These are phyloP conservation scores for Parnassius smintheus DNA, from an alignment of 2,888 invertebrate genomes.

Conservation along the genomic window DNA sequence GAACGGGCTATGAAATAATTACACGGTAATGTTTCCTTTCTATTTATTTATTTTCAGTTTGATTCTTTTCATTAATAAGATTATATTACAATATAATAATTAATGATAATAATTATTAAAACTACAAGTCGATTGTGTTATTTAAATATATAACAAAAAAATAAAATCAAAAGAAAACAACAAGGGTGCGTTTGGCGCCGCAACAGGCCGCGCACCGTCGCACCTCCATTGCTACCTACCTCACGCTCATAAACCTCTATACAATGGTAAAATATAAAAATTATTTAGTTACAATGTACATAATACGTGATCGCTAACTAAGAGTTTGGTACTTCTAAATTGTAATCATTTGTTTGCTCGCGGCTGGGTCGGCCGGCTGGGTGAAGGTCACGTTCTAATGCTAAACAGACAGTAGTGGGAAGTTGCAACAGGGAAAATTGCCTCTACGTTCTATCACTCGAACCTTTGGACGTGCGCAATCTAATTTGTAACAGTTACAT, in stretches of 20 bases:
- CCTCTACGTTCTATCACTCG: conserved; percentile 56
- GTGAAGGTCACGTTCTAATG: conserved; percentile 58
- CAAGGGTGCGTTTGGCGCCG: conserved; percentile 60
- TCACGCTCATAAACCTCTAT: conserved; percentile 73
- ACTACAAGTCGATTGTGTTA: conserved; percentile 80
- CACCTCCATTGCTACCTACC: conserved; percentile 67
- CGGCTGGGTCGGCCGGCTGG: conserved; percentile 47
- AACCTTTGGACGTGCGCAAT: conserved; percentile 35
- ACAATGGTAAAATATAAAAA: conserved; percentile 80
- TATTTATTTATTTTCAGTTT: conserved; percentile 80
- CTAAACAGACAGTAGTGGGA: conserved; percentile 70
- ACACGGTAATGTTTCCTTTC: conserved; percentile 53
- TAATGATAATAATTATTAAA: conserved; percentile 80
- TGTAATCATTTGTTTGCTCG: conserved; percentile 55
- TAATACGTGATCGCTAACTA: conserved; percentile 79
- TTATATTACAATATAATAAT: conserved; percentile 81
- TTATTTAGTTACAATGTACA: conserved; percentile 78
- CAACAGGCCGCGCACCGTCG: conserved; percentile 46
- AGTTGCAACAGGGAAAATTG: conserved; percentile 46
- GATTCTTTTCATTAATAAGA: conserved; percentile 80
- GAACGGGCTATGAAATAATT: conserved; percentile 24
- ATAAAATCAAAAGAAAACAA: conserved; percentile 69
- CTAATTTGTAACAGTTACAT: conserved; percentile 23
- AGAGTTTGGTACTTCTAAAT: conserved; percentile 79
- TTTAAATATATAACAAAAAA: conserved; percentile 81